phyloP scores from a whole-genome alignment of 2,797 vertebrate genomes.

The Pangasius krempfi region DNA sequence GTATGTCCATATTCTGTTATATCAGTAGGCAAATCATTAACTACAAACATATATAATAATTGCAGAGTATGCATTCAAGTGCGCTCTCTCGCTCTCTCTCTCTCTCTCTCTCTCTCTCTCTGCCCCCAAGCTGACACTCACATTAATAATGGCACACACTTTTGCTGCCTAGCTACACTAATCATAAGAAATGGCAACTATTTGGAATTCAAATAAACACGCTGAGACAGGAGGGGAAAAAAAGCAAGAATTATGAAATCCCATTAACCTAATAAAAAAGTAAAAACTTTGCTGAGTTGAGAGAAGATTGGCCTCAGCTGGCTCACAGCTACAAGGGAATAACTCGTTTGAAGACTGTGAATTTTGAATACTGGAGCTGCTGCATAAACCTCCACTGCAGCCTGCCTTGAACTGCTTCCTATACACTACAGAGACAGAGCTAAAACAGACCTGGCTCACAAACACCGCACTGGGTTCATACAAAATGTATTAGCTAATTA shows the following conservation, averaged over 20 bases:
- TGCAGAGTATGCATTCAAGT: not conserved
- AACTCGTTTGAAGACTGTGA: constrained; percentile 52
- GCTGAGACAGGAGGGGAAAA: not conserved
- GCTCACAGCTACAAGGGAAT: constrained; percentile 68
- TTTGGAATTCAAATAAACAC: constrained; percentile 45
- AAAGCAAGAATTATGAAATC: constrained; percentile 51
- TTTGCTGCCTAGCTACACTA: constrained; percentile 45
- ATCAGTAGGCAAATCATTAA: constrained; percentile 41
- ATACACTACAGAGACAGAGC: constrained; percentile 7
- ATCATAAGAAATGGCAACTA: constrained; percentile 45
- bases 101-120: not conserved
- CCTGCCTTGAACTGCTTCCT: not conserved
- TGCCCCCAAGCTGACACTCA: constrained; percentile 30
- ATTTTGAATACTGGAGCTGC: constrained; percentile 31
- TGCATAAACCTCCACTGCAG: not conserved
- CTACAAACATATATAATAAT: constrained; percentile 28
- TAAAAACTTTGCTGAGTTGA: constrained; percentile 49
- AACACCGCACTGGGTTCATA: not conserved
- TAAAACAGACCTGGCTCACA: constrained; percentile 7
- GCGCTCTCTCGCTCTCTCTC: not conserved
- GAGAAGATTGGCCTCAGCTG: constrained; percentile 60
- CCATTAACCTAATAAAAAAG: constrained; percentile 64
- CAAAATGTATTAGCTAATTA: constrained; percentile 6
- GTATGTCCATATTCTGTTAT: constrained; percentile 43
- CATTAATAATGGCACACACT: constrained; percentile 46